Conservation (phyloP, 2,888 invertebrate species). For the Polyommatus iphigenia region DNA sequence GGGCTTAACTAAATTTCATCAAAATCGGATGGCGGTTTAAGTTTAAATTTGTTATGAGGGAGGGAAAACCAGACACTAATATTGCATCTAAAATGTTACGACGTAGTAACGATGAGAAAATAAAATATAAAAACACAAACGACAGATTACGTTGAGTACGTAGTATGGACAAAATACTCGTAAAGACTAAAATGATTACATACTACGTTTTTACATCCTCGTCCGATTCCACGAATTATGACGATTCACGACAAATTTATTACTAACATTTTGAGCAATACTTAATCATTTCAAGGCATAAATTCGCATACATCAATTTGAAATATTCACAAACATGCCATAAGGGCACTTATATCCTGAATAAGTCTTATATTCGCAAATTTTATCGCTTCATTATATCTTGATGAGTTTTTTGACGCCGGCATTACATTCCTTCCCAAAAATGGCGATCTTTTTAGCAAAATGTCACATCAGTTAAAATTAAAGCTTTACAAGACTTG, state of each 20-base stretch:
- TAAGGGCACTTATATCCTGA: background rate
- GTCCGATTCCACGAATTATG: background rate
- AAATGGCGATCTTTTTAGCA: background rate
- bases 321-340: background rate
- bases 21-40: too few relatives aligned
- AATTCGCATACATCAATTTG: background rate
- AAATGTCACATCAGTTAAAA: conserved; percentile 16
- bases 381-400: conserved; percentile 6
- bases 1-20: too few relatives aligned
- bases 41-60: too few relatives aligned
- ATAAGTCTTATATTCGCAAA: background rate
- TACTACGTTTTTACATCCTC: too few relatives aligned
- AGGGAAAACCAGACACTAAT: too few relatives aligned
- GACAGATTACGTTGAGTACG: too few relatives aligned
- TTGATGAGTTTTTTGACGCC: conserved; percentile 4
- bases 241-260: background rate
- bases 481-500: background rate
- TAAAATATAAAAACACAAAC: too few relatives aligned
- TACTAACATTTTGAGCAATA: too few relatives aligned
- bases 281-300: background rate
- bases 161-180: too few relatives aligned
- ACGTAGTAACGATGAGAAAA: too few relatives aligned
- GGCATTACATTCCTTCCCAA: conserved; percentile 6
- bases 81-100: too few relatives aligned
- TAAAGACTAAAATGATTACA: too few relatives aligned